These are phyloP conservation scores for Microdon myrmicae DNA, from an alignment of 2,888 invertebrate species.

Conservation along the genomic window DNA sequence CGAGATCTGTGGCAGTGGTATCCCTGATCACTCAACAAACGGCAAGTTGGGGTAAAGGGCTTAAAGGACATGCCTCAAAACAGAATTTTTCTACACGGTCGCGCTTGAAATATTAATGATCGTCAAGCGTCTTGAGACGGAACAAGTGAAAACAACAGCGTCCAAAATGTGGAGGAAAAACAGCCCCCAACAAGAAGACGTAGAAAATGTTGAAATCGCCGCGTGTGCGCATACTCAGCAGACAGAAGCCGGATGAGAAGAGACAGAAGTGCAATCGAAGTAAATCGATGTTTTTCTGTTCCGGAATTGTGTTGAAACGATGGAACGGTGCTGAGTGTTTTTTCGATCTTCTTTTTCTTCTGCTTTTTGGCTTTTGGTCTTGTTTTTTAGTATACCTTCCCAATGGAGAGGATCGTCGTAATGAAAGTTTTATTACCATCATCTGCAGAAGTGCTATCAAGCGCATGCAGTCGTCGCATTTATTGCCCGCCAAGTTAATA, in stretches of 20 bases:
- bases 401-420: too few species aligned
- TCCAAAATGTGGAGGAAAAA: too few species aligned
- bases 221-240: conserved; percentile 28
- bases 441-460: too few species aligned
- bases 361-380: too few species aligned
- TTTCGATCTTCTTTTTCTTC: too few species aligned
- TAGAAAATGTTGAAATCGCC: conserved; percentile 26
- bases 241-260: conserved; percentile 8
- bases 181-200: conserved; percentile 1
- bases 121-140: conserved; percentile 46
- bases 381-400: too few species aligned
- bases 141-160: too few species aligned
- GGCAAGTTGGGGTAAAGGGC: not conserved
- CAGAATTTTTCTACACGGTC: conserved; percentile 68
- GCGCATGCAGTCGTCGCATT: too few species aligned
- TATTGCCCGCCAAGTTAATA: conserved; percentile 51
- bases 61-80: conserved; percentile 52
- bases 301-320: conserved; percentile 39
- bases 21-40: conserved; percentile 24
- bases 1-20: conserved; percentile 41
- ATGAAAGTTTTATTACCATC: too few species aligned
- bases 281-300: conserved; percentile 49
- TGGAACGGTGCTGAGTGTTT: conserved; percentile 41
- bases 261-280: conserved; percentile 1
- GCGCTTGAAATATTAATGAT: conserved; percentile 68